Evolutionary conservation across 2,888 invertebrate species (phyloP).

Genomic region (Onchidella celtica): DNA sequence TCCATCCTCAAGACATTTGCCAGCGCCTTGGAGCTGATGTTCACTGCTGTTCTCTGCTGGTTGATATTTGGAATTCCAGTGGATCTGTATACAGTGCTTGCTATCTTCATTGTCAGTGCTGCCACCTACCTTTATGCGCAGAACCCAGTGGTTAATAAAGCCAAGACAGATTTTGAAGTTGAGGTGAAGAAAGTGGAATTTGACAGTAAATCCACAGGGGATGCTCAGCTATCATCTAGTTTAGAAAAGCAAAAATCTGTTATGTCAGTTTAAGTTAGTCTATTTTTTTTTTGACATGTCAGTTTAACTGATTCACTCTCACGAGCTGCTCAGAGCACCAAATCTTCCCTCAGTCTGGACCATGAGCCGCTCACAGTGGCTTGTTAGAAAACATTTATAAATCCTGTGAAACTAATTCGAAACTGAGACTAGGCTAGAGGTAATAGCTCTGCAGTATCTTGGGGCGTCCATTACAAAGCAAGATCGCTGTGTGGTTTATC

Average conservation of each 20-base stretch:
- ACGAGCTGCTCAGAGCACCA: too few relatives aligned
- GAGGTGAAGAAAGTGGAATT: slow-evolving; percentile 18
- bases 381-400: too few relatives aligned
- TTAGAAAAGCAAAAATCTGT: slow-evolving; percentile 21
- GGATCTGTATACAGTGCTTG: slow-evolving; percentile 88
- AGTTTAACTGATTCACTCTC: too few relatives aligned
- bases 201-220: background rate
- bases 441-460: too few relatives aligned
- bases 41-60: slow-evolving; percentile 94
- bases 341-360: too few relatives aligned
- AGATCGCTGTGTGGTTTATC: too few relatives aligned
- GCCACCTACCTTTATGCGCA: slow-evolving; percentile 93
- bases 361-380: too few relatives aligned
- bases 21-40: slow-evolving; percentile 93
- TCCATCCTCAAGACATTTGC: slow-evolving; percentile 98
- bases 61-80: slow-evolving; percentile 91
- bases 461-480: too few relatives aligned
- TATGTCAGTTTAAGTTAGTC: slow-evolving; percentile 12
- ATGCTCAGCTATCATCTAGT: background rate
- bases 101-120: slow-evolving; percentile 90
- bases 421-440: too few relatives aligned
- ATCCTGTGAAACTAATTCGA: too few relatives aligned
- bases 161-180: slow-evolving; percentile 50
- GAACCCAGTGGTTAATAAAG: slow-evolving; percentile 87
- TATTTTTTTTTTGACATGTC: too few relatives aligned